These are phyloP conservation scores for Scartelaos histophorus DNA, from an alignment of 2,113 vertebrate genomes.

Conservation along the genomic window DNA sequence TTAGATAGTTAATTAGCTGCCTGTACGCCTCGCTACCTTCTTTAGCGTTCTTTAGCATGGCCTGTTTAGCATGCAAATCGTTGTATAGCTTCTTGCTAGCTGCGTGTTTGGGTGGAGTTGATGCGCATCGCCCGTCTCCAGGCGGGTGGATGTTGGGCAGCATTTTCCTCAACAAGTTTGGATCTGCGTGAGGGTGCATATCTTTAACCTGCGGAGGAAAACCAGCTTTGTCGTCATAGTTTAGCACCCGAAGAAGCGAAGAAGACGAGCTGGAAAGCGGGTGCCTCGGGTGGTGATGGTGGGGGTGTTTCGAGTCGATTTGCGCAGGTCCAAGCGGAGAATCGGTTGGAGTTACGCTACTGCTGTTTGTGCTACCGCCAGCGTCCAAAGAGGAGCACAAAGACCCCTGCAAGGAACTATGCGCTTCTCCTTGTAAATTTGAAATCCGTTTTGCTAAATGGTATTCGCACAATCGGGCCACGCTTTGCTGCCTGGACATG, in stretches of 20 bases:
- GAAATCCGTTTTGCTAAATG: slow-evolving; percentile 93
- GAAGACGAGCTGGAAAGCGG: slow-evolving; percentile 82
- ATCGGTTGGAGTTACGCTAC: slow-evolving; percentile 85
- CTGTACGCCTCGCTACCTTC: slow-evolving; percentile 76
- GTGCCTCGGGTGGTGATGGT: slow-evolving; percentile 79
- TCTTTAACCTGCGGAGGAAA: slow-evolving; percentile 83
- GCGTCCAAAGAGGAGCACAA: slow-evolving; percentile 92
- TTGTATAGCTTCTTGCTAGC: slow-evolving; percentile 72
- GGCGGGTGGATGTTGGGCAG: slow-evolving; percentile 85
- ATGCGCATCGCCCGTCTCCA: slow-evolving; percentile 84
- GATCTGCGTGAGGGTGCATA: slow-evolving; percentile 86
- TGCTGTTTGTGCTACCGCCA: slow-evolving; percentile 87
- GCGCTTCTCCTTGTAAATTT: slow-evolving; percentile 88
- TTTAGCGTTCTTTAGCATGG: slow-evolving; percentile 65
- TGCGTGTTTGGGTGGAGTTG: slow-evolving; percentile 84
- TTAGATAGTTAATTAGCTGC: slow-evolving; percentile 77
- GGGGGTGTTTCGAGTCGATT: slow-evolving; percentile 55
- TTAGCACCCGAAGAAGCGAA: slow-evolving; percentile 77
- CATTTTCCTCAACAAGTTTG: slow-evolving; percentile 85
- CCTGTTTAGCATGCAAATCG: slow-evolving; percentile 71
- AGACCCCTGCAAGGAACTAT: slow-evolving; percentile 90
- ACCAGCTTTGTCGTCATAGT: slow-evolving; percentile 81
- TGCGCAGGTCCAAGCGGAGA: slow-evolving; percentile 81
- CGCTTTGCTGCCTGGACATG: slow-evolving; percentile 81
- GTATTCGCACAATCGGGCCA: slow-evolving; percentile 90